Conservation (phyloP, 1,140 invertebrate species). For the Ooceraea biroi region DNA sequence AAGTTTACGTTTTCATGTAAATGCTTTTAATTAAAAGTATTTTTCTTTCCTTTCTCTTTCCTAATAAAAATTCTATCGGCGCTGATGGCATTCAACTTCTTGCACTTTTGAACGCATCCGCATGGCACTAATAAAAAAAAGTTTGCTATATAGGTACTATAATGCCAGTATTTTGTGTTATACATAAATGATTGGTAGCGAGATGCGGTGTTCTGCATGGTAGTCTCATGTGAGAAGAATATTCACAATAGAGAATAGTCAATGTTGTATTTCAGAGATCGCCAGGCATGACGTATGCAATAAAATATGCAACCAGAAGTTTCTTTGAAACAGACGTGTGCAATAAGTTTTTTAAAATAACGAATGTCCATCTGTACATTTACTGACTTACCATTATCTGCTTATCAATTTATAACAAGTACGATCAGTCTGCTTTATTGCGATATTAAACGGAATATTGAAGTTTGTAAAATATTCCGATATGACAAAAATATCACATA, state of each 20-base stretch:
- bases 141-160: not conserved
- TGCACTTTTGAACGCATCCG: not conserved
- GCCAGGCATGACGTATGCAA: not conserved
- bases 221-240: slow-evolving; percentile 34
- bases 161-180: not conserved
- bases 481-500: not conserved
- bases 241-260: slow-evolving; percentile 34
- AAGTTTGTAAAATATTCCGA: not conserved
- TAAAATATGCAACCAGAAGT: not conserved
- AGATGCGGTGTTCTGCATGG: not conserved
- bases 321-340: not conserved
- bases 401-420: not conserved
- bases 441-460: not conserved
- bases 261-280: slow-evolving; percentile 19
- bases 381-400: not conserved
- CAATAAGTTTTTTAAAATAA: not conserved
- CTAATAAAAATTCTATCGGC: not conserved
- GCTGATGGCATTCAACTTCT: not conserved
- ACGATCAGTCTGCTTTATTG: not conserved
- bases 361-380: not conserved
- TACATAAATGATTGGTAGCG: slow-evolving; percentile 27
- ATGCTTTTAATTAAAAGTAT: not conserved
- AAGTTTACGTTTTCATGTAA: not conserved
- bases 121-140: slow-evolving; percentile 7
- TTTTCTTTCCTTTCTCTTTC: too few species aligned